Evolutionary conservation across 2,888 invertebrate genomes (phyloP), one percentile per base, ranked within the genome.

Genomic region (Diachrysia chrysitis): DNA sequence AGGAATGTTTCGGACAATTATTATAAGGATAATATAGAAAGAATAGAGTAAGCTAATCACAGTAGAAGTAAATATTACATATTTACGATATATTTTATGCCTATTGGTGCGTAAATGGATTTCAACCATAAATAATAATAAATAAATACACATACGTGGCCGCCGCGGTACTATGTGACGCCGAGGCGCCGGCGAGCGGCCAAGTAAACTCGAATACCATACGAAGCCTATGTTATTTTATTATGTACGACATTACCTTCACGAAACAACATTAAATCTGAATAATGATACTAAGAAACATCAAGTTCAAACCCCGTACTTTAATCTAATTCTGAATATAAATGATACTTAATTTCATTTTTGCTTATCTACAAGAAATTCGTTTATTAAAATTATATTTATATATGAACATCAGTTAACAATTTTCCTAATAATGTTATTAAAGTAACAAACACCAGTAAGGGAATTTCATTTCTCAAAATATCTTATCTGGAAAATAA

Each of bases 1-100:
- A 92, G 94, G 94, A 94, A 94, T 94, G 94, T 93, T 87, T 92
- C 87, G 86, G 91, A 92, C 86, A 91, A 90, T 90, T 89, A 89
- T 85, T 84, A 90, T 89, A 91, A 88, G 90, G 84, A 88, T 88
- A 78, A 42, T 78, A 90, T 87, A 89, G 85, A 90, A 87, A 89
- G 88, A 89, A 91, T 86, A 92, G 89, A 90, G 88, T 87, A 91
- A 90, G 88, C 89, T 90, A 92, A 94, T 94, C 93, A 94, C 94
- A 94, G 91, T 88, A 88, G 87, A 92, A 93, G 92, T 93, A 93
- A 92, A 93, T 92, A 93, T 92, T 87, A 92, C 84, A 91, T 92
- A 91, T 92, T 92, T 91, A 92, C 91, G 89, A 88, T 85, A 90
- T 87, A 90, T 86, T 80, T 83, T 85, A 89, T 86, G 86, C 82